Evolutionary conservation across 2,888 invertebrate genomes (phyloP).

Genomic region (Plagodis dolabraria): DNA sequence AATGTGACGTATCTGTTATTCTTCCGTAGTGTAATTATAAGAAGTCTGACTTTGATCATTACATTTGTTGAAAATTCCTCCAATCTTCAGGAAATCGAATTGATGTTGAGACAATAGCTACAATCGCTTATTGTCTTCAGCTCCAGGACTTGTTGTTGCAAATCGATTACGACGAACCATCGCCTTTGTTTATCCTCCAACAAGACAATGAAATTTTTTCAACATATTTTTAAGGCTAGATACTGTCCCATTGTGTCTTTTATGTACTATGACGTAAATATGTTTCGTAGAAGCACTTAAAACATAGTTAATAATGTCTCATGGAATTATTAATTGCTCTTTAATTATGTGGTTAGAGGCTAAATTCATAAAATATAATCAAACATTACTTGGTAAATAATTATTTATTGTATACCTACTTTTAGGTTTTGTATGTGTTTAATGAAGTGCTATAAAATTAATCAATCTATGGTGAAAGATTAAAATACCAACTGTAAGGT

Average conservation of each 20-base stretch:
- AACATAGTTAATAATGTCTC: slow-evolving; percentile 35
- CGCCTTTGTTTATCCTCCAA: slow-evolving; percentile 67
- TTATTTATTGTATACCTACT: not conserved
- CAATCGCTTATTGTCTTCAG: slow-evolving; percentile 69
- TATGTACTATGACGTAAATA: slow-evolving; percentile 44
- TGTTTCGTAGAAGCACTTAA: slow-evolving; percentile 41
- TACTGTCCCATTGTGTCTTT: slow-evolving; percentile 58
- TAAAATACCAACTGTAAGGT: too few relatives aligned
- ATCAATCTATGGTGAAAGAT: too few relatives aligned
- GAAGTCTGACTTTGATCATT: too few relatives aligned
- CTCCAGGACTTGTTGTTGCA: slow-evolving; percentile 60
- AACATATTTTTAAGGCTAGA: slow-evolving; percentile 54
- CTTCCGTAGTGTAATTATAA: too few relatives aligned
- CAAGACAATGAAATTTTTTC: slow-evolving; percentile 68
- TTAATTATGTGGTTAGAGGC: not conserved
- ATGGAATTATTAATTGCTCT: slow-evolving; percentile 24
- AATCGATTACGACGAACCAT: slow-evolving; percentile 63
- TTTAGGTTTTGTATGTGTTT: too few relatives aligned
- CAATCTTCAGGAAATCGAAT: slow-evolving; percentile 24
- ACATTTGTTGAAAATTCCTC: slow-evolving; percentile 7
- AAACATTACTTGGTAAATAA: not conserved
- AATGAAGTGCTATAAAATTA: too few relatives aligned
- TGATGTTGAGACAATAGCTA: slow-evolving; percentile 43
- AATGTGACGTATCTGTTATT: too few relatives aligned
- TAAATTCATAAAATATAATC: not conserved